These are phyloP conservation scores for Agriotes lineatus DNA, from an alignment of 2,888 invertebrate genomes.

Conservation along the genomic window DNA sequence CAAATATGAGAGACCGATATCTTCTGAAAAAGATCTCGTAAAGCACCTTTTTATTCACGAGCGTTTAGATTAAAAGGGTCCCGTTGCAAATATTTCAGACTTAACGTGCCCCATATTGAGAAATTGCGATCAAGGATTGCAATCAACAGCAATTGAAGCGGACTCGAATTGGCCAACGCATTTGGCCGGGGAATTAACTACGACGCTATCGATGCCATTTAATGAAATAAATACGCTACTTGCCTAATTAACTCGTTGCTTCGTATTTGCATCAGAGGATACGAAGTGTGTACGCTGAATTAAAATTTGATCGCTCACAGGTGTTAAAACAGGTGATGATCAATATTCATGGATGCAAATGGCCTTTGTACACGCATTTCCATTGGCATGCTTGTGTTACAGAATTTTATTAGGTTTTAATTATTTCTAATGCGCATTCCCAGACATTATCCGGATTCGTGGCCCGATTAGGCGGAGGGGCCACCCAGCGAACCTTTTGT, in stretches of 20 bases:
- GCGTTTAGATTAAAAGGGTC: too few relatives aligned
- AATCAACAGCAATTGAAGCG: background rate
- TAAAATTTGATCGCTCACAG: conserved; percentile 52
- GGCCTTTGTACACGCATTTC: conserved; percentile 33
- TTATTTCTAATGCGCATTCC: conserved; percentile 21
- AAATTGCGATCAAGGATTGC: background rate
- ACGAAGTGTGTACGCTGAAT: conserved; percentile 36
- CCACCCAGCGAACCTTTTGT: background rate
- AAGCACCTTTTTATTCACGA: too few relatives aligned
- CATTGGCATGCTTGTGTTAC: conserved; percentile 22
- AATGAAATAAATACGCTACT: conserved; percentile 17
- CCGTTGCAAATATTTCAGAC: too few relatives aligned
- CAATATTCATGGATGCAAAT: conserved; percentile 51
- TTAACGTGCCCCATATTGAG: background rate
- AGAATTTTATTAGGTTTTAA: conserved; percentile 34
- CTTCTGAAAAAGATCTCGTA: too few relatives aligned
- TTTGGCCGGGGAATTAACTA: conserved; percentile 9
- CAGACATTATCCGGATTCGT: conserved; percentile 3
- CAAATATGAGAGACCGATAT: too few relatives aligned
- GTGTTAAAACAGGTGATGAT: conserved; percentile 52
- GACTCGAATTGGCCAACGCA: background rate
- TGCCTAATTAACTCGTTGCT: conserved; percentile 39
- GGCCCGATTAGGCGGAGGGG: background rate
- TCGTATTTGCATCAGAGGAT: conserved; percentile 39
- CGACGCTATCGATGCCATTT: conserved; percentile 12